Evolutionary conservation across 2,888 invertebrate genomes (phyloP), one percentile per base, ranked within the genome.

Genomic region (Dynastes grantii): DNA sequence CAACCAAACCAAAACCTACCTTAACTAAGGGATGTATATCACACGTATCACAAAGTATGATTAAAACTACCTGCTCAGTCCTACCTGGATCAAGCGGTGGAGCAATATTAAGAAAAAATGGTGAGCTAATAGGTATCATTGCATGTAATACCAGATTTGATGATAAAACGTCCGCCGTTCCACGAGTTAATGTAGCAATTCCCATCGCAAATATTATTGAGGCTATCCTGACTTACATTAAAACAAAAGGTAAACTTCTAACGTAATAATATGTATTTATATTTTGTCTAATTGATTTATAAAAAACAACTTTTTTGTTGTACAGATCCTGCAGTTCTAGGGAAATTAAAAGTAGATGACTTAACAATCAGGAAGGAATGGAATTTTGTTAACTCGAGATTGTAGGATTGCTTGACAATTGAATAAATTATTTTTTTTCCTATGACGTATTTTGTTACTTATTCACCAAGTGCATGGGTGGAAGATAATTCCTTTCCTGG

Each of bases 11-110:
- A n/a, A 49, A 64, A 61, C 78, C 81, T 3, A 81, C 80, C 1
- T 65, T 82, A 37, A 81, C 81, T n/a, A 64, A 61, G 2, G 81
- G 81, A 2, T 77, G 77, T 68, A 65, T 81, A 45, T 80, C 81
- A 4, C 63, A 78, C 9, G 51, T 80, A 22, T 76, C 70, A 9
- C 40, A 61, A 4, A 51, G 51, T 51, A 77, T 80, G 70, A 55
- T 82, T 11, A 80, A 80, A 53, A 82, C 79, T 2, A 79, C 81
- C 4, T 82, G 81, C 53, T 58, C 81, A 2, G 78, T 81, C 0
- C 53, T 82, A 13, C 80, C 81, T 1, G 81, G 81, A 16, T 65
- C 80, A 9, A 82, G 81, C 58, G 81, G 81, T 13, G 81, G 81
- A 9, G 81, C 77, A 11, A 61, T 82, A 32, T 70, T 81, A 22